These are phyloP conservation scores for Hydrophis major DNA, from an alignment of 2,797 vertebrate genomes.

Conservation along the genomic window DNA sequence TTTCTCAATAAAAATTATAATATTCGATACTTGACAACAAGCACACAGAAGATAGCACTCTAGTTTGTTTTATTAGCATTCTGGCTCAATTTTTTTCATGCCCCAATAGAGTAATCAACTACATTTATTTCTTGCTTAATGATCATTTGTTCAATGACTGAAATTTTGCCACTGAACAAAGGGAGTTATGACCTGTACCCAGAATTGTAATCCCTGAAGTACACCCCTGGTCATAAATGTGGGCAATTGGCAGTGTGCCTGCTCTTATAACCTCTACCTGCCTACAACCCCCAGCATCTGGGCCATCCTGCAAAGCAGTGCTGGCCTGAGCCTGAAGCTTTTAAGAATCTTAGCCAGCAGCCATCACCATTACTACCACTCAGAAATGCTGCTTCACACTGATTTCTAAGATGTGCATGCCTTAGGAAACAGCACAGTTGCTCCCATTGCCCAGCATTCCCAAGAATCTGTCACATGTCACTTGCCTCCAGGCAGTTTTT, in stretches of 20 bases:
- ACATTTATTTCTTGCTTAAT: not conserved
- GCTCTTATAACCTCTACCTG: not conserved
- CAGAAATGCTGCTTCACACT: not conserved
- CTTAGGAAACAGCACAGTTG: not conserved
- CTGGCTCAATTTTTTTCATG: not conserved
- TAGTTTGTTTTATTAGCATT: not conserved
- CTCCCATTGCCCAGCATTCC: not conserved
- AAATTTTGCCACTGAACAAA: not conserved
- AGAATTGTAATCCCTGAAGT: not conserved
- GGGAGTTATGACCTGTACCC: not conserved
- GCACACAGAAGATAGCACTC: not conserved
- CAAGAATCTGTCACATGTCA: not conserved
- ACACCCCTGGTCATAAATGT: too few relatives aligned
- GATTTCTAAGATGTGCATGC: not conserved
- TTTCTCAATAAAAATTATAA: not conserved
- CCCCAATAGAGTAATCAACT: not conserved
- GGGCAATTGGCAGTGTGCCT: not conserved
- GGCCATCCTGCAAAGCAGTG: not conserved
- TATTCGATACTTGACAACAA: not conserved
- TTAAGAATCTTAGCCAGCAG: not conserved
- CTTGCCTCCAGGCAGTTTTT: not conserved
- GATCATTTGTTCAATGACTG: not conserved
- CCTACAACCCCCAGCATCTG: not conserved
- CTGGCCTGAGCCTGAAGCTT: not conserved
- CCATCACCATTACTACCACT: not conserved